These are phyloP conservation scores for Diaphora mendica DNA, from an alignment of 2,888 invertebrate species.

Conservation along the genomic window DNA sequence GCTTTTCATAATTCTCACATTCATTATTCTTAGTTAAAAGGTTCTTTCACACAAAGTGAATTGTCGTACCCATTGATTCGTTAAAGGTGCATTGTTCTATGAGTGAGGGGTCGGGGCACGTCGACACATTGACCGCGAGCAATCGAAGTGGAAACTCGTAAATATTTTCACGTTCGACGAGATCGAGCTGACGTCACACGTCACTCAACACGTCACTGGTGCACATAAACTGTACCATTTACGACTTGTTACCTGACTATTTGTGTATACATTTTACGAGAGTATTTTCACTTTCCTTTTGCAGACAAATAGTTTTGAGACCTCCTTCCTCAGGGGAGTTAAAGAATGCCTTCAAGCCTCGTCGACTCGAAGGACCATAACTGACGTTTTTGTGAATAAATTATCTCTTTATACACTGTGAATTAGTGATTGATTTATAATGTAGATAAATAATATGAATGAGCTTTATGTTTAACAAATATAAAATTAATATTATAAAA, in stretches of 20 bases:
- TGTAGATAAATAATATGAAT: not conserved
- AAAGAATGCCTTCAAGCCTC: not conserved
- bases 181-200: not conserved
- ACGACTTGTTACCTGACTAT: constrained; percentile 1
- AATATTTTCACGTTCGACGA: not conserved
- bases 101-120: not conserved
- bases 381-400: not conserved
- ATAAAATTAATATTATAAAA: not conserved
- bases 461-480: not conserved
- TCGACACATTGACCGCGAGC: constrained; percentile 6
- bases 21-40: not conserved
- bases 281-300: not conserved
- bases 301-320: not conserved
- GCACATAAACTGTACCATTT: constrained; percentile 7
- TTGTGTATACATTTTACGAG: not conserved
- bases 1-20: not conserved
- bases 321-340: not conserved
- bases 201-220: not conserved
- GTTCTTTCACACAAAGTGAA: not conserved
- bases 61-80: not conserved
- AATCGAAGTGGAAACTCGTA: constrained; percentile 5
- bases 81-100: not conserved
- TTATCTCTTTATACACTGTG: not conserved
- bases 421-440: not conserved
- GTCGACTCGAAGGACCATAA: not conserved